Conservation (phyloP, 1,140 invertebrate genomes). For the Euborellia annulipes region DNA sequence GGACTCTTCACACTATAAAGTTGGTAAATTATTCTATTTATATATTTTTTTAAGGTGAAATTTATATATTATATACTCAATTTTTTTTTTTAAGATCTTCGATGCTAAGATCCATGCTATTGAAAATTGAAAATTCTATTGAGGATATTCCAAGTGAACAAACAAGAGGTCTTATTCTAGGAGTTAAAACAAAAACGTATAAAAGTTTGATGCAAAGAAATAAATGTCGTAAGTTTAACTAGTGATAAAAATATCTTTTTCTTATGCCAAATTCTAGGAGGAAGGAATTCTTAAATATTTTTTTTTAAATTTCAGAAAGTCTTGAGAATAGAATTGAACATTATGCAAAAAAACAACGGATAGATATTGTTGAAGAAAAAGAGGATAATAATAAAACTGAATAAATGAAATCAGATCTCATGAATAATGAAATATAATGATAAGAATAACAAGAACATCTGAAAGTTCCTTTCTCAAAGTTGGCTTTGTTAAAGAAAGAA, state of each 20-base stretch:
- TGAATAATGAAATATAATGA: not conserved
- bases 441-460: not conserved
- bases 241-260: too few relatives aligned
- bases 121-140: slow-evolving; percentile 33
- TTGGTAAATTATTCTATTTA: slow-evolving; percentile 26
- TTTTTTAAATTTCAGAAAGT: slow-evolving; percentile 38
- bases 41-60: not conserved
- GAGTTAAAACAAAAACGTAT: slow-evolving; percentile 49
- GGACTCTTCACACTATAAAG: slow-evolving; percentile 58
- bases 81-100: slow-evolving; percentile 34
- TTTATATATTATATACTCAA: not conserved
- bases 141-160: slow-evolving; percentile 23
- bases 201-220: slow-evolving; percentile 52
- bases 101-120: slow-evolving; percentile 55
- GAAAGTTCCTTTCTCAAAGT: too few relatives aligned
- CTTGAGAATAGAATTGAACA: slow-evolving; percentile 56
- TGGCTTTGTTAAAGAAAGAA: too few relatives aligned
- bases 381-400: too few relatives aligned
- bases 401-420: too few relatives aligned
- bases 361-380: slow-evolving; percentile 7
- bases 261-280: too few relatives aligned
- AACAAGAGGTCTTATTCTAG: slow-evolving; percentile 44
- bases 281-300: not conserved
- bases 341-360: slow-evolving; percentile 42
- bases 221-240: slow-evolving; percentile 45